Conservation (phyloP, 2,888 invertebrate species). For the Nysson spinosus region DNA sequence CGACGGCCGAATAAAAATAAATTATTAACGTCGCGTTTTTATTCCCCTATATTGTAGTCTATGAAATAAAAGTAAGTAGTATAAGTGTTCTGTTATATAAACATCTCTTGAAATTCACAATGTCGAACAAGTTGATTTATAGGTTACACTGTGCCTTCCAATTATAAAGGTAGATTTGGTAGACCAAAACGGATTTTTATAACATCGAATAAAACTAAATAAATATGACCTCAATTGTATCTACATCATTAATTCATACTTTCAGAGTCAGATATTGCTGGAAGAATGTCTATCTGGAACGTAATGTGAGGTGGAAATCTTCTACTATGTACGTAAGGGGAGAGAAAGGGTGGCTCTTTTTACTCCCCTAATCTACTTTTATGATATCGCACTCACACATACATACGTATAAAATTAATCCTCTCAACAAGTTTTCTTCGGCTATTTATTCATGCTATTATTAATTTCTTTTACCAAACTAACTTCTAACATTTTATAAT, state of each 20-base stretch:
- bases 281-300: slow-evolving; percentile 12
- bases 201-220: too few species aligned
- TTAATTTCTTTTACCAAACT: neutral
- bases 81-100: too few species aligned
- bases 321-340: too few species aligned
- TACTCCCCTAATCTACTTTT: slow-evolving; percentile 67
- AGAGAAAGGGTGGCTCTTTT: slow-evolving; percentile 39
- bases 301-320: slow-evolving; percentile 30
- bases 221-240: too few species aligned
- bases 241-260: slow-evolving; percentile 34
- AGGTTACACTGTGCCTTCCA: too few species aligned
- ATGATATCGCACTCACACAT: slow-evolving; percentile 66
- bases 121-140: too few species aligned
- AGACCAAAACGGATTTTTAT: too few species aligned
- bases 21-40: too few species aligned
- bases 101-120: too few species aligned
- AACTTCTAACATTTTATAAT: slow-evolving; percentile 21
- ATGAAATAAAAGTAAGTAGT: too few species aligned
- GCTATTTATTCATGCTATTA: slow-evolving; percentile 41
- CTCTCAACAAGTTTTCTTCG: slow-evolving; percentile 58
- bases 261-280: slow-evolving; percentile 16
- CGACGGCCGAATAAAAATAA: slow-evolving; percentile 47
- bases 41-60: too few species aligned
- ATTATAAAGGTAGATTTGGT: too few species aligned
- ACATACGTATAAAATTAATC: slow-evolving; percentile 62